Conservation (phyloP, 2,113 vertebrate genomes). For the Todiramphus saurophagus region DNA sequence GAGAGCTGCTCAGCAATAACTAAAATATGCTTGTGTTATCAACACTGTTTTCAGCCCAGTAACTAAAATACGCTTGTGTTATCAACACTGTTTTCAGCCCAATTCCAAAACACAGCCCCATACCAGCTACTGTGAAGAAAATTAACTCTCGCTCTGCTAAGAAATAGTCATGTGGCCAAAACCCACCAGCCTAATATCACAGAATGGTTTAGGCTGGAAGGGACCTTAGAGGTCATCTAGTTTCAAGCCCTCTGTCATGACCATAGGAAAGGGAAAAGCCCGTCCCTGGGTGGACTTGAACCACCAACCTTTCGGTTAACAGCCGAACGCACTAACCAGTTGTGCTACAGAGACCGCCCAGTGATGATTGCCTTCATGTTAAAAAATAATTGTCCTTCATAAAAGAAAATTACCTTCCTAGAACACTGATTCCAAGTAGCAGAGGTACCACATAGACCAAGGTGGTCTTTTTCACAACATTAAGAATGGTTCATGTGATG, state of each 20-base stretch:
- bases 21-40: too few species aligned
- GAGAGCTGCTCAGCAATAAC: not conserved
- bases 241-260: not conserved
- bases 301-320: constrained; percentile 76
- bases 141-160: not conserved
- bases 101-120: not conserved
- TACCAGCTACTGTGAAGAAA: not conserved
- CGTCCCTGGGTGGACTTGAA: constrained; percentile 69
- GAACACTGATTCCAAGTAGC: not conserved
- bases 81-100: too few species aligned
- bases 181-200: not conserved
- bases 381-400: not conserved
- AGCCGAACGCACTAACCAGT: constrained; percentile 71
- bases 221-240: not conserved
- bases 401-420: not conserved
- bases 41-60: too few species aligned
- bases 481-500: not conserved
- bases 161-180: not conserved
- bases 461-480: not conserved
- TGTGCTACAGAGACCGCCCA: constrained; percentile 62
- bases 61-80: not conserved
- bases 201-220: not conserved
- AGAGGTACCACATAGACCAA: not conserved
- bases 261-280: rapidly evolving
- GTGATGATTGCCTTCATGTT: too few species aligned